phyloP scores from a whole-genome alignment of 2,888 invertebrate genomes.

The Troilus luridus region DNA sequence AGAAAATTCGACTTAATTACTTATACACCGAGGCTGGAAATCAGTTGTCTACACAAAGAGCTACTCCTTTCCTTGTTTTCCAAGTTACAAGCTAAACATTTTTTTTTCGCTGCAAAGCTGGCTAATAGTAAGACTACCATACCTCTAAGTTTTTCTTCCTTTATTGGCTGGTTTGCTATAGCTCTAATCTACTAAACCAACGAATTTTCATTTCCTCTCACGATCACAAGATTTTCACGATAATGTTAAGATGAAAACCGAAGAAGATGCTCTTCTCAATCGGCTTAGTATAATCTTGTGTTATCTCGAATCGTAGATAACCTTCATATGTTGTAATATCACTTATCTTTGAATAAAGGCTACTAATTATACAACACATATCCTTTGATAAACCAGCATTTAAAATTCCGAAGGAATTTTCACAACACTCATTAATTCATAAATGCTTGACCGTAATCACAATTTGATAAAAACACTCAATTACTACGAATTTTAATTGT shows the following conservation, averaged over 20 bases:
- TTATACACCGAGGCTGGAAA: no score
- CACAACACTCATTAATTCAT: background rate
- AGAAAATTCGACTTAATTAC: no score
- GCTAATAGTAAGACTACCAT: no score
- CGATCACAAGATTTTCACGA: background rate
- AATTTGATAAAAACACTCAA: background rate
- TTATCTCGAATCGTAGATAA: conserved; percentile 22
- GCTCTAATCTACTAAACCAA: no score
- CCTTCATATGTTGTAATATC: conserved; percentile 37
- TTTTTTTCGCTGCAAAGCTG: no score
- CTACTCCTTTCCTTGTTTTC: no score
- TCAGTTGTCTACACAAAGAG: no score
- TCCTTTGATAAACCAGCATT: conserved; percentile 7
- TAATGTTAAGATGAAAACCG: background rate
- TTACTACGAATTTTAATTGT: no score
- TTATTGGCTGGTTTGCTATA: no score
- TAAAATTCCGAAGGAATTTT: conserved; percentile 26
- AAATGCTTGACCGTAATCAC: background rate
- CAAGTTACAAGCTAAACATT: no score
- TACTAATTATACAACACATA: conserved; percentile 41
- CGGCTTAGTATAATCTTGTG: background rate
- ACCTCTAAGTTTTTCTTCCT: no score
- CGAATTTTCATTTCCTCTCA: background rate
- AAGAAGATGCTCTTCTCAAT: background rate
- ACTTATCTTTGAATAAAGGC: background rate